Conservation (phyloP, 2,888 invertebrate genomes). For the Mystacides longicornis region DNA sequence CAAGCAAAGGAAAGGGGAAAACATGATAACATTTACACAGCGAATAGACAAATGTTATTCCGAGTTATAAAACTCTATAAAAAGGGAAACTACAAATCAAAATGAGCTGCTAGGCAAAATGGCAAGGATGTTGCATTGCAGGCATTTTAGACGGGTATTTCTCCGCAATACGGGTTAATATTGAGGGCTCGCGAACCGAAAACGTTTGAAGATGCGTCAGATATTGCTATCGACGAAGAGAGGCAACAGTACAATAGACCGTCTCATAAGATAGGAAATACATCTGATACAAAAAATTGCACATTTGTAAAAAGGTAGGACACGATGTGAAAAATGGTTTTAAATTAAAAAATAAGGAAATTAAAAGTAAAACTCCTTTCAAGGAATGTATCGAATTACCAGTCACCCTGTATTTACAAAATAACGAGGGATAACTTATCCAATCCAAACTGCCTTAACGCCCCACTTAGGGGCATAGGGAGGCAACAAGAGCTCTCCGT, state of each 20-base stretch:
- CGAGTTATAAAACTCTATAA: neutral
- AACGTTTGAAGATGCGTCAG: neutral
- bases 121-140: neutral
- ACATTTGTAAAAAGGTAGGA: neutral
- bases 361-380: too few species aligned
- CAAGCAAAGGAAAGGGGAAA: neutral
- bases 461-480: too few species aligned
- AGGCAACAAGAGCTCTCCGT: too few species aligned
- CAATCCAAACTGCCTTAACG: too few species aligned
- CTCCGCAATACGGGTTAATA: neutral
- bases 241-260: neutral
- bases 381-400: too few species aligned
- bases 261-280: neutral
- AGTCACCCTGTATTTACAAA: too few species aligned
- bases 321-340: neutral
- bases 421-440: too few species aligned
- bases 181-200: neutral
- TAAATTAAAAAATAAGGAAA: constrained; percentile 1
- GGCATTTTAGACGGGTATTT: neutral
- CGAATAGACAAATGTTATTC: neutral
- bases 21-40: neutral
- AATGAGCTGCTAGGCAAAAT: neutral
- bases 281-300: neutral
- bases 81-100: neutral
- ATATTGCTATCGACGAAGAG: neutral